phyloP scores from a whole-genome alignment of 2,797 vertebrate species.

The Schizopygopsis malacanthus region DNA sequence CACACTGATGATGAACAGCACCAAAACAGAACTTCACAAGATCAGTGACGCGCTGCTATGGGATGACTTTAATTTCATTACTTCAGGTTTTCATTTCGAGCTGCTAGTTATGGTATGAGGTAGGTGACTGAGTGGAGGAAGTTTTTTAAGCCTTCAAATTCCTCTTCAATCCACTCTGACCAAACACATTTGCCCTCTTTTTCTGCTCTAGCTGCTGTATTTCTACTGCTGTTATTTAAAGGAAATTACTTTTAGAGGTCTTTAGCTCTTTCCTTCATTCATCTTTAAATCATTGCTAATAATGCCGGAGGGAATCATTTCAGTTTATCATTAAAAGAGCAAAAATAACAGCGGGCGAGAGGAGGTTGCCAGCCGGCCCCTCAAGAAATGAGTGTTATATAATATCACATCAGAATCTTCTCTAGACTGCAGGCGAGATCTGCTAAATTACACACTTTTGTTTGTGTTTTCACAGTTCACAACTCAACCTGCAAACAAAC shows the following conservation, averaged over 20 bases:
- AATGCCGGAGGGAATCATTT: slow-evolving; percentile 43
- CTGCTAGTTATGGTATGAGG: neutral
- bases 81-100: neutral
- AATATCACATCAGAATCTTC: slow-evolving; percentile 7
- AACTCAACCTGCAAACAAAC: neutral
- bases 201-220: neutral
- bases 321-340: slow-evolving; percentile 18
- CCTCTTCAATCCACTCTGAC: neutral
- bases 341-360: slow-evolving; percentile 13
- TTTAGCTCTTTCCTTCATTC: neutral
- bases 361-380: slow-evolving; percentile 1
- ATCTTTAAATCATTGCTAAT: slow-evolving; percentile 35
- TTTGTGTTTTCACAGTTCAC: neutral
- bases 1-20: neutral
- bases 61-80: neutral
- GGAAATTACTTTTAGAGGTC: neutral
- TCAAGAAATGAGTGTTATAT: slow-evolving; percentile 8
- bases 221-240: neutral
- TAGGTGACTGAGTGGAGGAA: neutral
- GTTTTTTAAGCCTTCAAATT: neutral
- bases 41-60: neutral
- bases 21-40: slow-evolving; percentile 4
- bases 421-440: neutral
- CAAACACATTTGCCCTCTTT: neutral
- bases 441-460: slow-evolving; percentile 2